These are phyloP conservation scores for Lepidocyrtinus sp. DNA, from an alignment of 2,888 invertebrate genomes.

Conservation along the genomic window DNA sequence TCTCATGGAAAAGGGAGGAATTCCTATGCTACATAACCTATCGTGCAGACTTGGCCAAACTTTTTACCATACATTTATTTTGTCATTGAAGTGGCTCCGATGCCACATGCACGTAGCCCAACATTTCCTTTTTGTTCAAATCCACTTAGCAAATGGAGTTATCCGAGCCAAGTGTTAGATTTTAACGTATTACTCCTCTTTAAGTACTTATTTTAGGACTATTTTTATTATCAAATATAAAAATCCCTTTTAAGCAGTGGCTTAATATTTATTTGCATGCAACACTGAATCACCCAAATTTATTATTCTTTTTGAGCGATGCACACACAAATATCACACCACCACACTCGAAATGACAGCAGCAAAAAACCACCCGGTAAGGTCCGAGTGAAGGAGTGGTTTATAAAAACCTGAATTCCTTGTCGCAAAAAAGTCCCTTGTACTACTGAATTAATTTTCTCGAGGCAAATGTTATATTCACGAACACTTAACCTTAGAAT, in stretches of 20 bases:
- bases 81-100: slow-evolving; percentile 12
- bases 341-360: slow-evolving; percentile 4
- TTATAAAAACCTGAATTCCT: background rate
- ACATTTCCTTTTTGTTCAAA: slow-evolving; percentile 10
- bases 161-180: background rate
- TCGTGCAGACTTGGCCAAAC: background rate
- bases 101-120: slow-evolving; percentile 1
- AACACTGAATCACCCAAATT: background rate
- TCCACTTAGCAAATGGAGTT: slow-evolving; percentile 15
- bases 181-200: background rate
- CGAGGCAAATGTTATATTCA: background rate
- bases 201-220: background rate
- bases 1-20: background rate
- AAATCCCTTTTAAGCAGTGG: slow-evolving; percentile 3
- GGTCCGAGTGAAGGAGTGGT: background rate
- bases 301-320: background rate
- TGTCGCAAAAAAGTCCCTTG: background rate
- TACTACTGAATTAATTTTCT: slow-evolving; percentile 10
- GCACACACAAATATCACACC: background rate
- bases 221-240: slow-evolving; percentile 8
- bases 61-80: background rate
- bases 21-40: background rate
- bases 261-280: slow-evolving; percentile 13
- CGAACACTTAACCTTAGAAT: background rate
- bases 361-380: background rate